Evolutionary conservation across 2,888 invertebrate species (phyloP).

Genomic region (Dromius quadrimaculatus): DNA sequence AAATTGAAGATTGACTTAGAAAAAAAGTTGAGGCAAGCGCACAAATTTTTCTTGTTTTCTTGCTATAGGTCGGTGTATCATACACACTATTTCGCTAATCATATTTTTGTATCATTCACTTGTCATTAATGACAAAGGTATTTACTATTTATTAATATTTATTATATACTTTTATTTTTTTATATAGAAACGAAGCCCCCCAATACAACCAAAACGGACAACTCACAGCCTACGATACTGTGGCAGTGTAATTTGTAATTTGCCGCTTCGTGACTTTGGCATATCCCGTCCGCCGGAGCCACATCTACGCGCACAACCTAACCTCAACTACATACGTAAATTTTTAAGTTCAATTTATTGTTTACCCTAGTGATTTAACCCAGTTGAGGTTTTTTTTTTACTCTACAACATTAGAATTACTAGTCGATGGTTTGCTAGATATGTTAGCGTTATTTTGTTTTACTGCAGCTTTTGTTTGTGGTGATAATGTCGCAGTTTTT

Average conservation of each 20-base stretch:
- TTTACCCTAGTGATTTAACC: neutral
- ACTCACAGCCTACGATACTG: conserved; percentile 98
- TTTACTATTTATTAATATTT: neutral
- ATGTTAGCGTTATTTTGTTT: conserved; percentile 31
- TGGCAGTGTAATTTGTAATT: conserved; percentile 97
- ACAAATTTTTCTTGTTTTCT: no score
- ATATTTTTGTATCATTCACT: conserved; percentile 25
- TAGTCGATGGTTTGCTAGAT: conserved; percentile 26
- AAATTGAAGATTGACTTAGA: no score
- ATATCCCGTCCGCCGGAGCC: neutral
- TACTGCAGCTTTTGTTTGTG: conserved; percentile 29
- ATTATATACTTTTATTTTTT: conserved; percentile 49
- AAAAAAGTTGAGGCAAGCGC: no score
- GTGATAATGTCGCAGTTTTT: conserved; percentile 30
- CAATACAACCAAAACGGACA: conserved; percentile 82
- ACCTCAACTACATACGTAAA: conserved; percentile 40
- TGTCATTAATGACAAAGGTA: conserved; percentile 5
- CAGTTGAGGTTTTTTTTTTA: conserved; percentile 17
- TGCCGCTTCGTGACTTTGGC: conserved; percentile 50
- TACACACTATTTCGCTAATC: conserved; percentile 27
- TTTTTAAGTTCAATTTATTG: conserved; percentile 7
- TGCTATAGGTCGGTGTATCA: no score
- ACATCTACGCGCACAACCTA: conserved; percentile 39
- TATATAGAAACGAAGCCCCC: conserved; percentile 91
- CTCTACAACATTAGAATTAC: conserved; percentile 12